These are phyloP conservation scores for Enteromius afrohamiltoni DNA, from an alignment of 2,797 vertebrate genomes.

Conservation along the genomic window DNA sequence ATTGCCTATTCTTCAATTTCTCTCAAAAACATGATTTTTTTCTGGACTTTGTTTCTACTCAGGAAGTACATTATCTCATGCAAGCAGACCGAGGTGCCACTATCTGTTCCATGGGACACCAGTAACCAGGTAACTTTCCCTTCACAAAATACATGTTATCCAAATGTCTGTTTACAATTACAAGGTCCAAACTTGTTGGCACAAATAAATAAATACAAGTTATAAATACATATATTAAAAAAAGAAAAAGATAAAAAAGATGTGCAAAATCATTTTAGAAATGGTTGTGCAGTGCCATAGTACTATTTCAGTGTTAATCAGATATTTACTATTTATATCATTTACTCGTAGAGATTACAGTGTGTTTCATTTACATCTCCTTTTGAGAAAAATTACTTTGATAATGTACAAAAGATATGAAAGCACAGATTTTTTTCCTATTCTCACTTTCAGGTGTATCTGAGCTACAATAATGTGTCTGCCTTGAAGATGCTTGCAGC, in stretches of 20 bases:
- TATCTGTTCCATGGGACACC: constrained; percentile 92
- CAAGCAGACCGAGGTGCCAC: constrained; percentile 85
- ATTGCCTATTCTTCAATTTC: not conserved
- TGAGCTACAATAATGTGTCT: constrained; percentile 95
- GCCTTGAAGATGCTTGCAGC: constrained; percentile 89
- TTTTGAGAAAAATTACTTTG: not conserved
- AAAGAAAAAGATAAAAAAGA: not conserved
- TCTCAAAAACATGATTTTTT: not conserved
- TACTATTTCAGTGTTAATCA: not conserved
- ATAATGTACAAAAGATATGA: not conserved
- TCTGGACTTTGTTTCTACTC: constrained; percentile 46
- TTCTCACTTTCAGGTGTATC: constrained; percentile 82
- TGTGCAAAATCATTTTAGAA: not conserved
- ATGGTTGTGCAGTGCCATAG: not conserved
- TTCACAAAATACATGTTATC: not conserved
- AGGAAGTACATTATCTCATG: constrained; percentile 92
- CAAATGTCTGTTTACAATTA: not conserved
- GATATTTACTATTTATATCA: not conserved
- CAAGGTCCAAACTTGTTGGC: not conserved
- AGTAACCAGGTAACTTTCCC: constrained; percentile 87
- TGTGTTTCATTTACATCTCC: not conserved
- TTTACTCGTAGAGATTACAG: not conserved
- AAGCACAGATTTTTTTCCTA: not conserved
- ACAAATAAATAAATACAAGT: not conserved
- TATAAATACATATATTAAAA: not conserved